phyloP scores from a whole-genome alignment of 1,140 invertebrate genomes.

The Pristionchus pacificus region DNA sequence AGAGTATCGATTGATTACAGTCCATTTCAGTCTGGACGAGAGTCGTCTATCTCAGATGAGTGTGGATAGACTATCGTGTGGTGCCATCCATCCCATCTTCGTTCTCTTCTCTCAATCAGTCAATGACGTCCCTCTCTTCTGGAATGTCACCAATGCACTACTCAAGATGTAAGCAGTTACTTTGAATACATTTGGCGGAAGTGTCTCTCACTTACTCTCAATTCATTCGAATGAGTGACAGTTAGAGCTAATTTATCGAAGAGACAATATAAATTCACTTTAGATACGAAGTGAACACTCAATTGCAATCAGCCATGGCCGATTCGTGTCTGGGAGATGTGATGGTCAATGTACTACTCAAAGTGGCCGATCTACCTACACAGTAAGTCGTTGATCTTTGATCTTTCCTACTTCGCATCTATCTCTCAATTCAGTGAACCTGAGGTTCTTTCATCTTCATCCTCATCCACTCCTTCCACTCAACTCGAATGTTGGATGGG shows the following conservation, averaged over 20 bases:
- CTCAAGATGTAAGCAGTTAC: conserved; percentile 16
- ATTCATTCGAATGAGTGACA: neutral
- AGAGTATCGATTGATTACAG: neutral
- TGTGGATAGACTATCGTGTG: conserved; percentile 27
- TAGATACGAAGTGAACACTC: conserved; percentile 25
- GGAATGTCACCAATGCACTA: conserved; percentile 29
- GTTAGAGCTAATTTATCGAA: neutral
- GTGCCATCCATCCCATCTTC: conserved; percentile 20
- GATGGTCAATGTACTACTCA: conserved; percentile 15
- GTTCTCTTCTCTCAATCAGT: conserved; percentile 30
- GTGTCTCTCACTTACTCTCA: neutral
- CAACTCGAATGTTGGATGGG: conserved; percentile 25
- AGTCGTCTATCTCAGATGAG: conserved; percentile 13
- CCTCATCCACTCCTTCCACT: neutral
- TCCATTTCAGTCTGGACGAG: conserved; percentile 27
- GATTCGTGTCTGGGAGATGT: conserved; percentile 23
- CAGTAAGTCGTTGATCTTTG: no score
- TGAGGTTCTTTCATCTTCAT: conserved; percentile 11
- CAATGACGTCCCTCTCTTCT: conserved; percentile 22
- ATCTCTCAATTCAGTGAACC: conserved; percentile 4
- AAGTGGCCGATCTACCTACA: conserved; percentile 10
- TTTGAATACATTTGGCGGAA: conserved; percentile 19
- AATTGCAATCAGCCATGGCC: conserved; percentile 30
- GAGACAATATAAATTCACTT: neutral
- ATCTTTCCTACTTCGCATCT: no score